Conservation (phyloP, 2,888 invertebrate genomes). For the Monochamus alternatus region DNA sequence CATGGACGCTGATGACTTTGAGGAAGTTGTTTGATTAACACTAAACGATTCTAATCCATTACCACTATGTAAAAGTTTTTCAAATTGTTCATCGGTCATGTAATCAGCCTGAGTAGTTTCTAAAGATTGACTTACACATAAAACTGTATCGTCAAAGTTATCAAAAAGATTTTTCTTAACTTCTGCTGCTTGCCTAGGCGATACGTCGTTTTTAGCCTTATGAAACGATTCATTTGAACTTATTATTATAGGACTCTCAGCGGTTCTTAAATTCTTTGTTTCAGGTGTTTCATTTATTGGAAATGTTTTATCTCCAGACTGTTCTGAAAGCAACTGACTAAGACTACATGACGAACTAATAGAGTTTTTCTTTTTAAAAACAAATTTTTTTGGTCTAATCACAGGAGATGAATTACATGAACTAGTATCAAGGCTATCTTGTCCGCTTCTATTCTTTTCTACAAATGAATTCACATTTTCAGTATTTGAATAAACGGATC, state of each 20-base stretch:
- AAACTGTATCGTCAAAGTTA: conserved; percentile 44
- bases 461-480: conserved; percentile 3
- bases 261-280: conserved; percentile 20
- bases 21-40: background rate
- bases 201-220: conserved; percentile 14
- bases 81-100: conserved; percentile 64
- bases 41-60: background rate
- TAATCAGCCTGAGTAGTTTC: conserved; percentile 57
- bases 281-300: conserved; percentile 11
- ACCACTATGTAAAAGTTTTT: conserved; percentile 52
- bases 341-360: conserved; percentile 38
- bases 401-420: conserved; percentile 34
- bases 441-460: background rate
- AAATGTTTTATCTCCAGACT: too few relatives aligned
- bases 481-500: background rate
- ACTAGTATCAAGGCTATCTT: background rate
- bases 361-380: conserved; percentile 52
- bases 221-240: conserved; percentile 41
- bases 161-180: conserved; percentile 20
- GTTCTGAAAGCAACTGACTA: conserved; percentile 31
- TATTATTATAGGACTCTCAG: conserved; percentile 39
- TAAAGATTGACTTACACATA: conserved; percentile 50
- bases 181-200: background rate
- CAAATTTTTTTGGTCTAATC: conserved; percentile 52
- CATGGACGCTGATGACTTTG: background rate